Conservation (phyloP, 2,113 vertebrate species). For the Clinocottus analis region DNA sequence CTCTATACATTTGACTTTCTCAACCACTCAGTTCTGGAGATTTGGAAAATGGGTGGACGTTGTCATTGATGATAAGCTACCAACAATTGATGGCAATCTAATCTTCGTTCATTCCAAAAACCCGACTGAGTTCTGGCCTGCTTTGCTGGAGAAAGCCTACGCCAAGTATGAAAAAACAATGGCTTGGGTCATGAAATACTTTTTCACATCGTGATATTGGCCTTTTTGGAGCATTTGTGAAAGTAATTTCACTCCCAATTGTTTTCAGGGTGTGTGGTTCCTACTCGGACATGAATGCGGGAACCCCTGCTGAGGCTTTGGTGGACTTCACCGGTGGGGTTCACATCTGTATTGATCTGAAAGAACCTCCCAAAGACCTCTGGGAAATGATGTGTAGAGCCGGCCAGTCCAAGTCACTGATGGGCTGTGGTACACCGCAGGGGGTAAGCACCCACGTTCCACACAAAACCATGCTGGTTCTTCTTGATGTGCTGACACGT, state of each 20-base stretch:
- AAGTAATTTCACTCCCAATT: conserved; percentile 17
- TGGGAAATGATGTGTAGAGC: conserved; percentile 85
- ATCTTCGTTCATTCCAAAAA: conserved; percentile 78
- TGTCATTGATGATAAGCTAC: conserved; percentile 84
- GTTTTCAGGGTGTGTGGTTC: conserved; percentile 88
- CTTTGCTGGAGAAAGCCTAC: conserved; percentile 84
- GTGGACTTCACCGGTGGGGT: conserved; percentile 92
- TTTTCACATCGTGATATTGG: background rate
- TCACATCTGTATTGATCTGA: conserved; percentile 80
- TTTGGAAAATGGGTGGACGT: conserved; percentile 84
- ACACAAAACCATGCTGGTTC: background rate
- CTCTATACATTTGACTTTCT: background rate
- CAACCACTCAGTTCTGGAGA: conserved; percentile 81
- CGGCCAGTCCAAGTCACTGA: conserved; percentile 79
- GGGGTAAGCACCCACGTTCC: conserved; percentile 70
- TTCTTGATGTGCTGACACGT: too few relatives aligned
- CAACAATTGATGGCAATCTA: conserved; percentile 72
- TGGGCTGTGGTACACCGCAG: conserved; percentile 74
- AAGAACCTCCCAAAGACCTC: conserved; percentile 75
- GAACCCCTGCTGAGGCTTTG: conserved; percentile 88
- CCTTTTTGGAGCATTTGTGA: background rate
- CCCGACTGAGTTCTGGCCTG: conserved; percentile 82
- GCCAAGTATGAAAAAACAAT: conserved; percentile 78
- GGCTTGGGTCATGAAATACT: background rate
- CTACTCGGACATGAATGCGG: conserved; percentile 87